Percentiles rank a stretch among this genome's conserved stretches.
Evolutionary conservation across 2,888 invertebrate genomes (phyloP).

Genomic region (Rhagophthalmus giganteus): DNA sequence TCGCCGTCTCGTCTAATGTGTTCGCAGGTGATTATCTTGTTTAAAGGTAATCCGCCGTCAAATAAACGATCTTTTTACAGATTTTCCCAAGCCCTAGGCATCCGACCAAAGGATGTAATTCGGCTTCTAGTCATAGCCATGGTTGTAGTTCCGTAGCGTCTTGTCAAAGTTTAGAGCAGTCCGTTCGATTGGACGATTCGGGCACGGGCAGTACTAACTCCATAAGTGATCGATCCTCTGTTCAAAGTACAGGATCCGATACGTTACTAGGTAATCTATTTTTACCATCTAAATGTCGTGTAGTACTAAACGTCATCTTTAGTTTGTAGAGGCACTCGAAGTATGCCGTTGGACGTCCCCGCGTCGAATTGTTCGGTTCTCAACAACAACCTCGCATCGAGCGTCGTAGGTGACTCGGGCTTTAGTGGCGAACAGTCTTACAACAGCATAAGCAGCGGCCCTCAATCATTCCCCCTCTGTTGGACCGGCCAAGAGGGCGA

Average conservation of each 20-base stretch:
- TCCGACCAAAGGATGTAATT: constrained; percentile 35
- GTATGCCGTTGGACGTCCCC: constrained; percentile 46
- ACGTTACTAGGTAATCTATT: constrained; percentile 42
- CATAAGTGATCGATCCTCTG: constrained; percentile 47
- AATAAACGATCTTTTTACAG: too few species aligned
- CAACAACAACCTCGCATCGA: constrained; percentile 36
- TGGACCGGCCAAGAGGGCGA: constrained; percentile 16
- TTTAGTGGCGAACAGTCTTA: constrained; percentile 45
- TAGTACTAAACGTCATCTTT: neutral
- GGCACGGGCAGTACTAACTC: constrained; percentile 48
- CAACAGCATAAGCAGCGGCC: constrained; percentile 45
- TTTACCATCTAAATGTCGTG: constrained; percentile 1
- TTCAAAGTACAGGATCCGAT: constrained; percentile 50
- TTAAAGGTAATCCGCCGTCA: neutral
- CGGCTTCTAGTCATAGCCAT: constrained; percentile 42
- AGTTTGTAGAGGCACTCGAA: constrained; percentile 44
- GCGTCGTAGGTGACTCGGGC: constrained; percentile 47
- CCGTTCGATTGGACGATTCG: constrained; percentile 47
- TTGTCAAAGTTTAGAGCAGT: constrained; percentile 45
- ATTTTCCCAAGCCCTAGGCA: constrained; percentile 50
- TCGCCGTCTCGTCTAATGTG: constrained; percentile 48
- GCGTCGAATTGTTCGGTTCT: constrained; percentile 29
- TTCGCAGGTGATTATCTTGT: constrained; percentile 56
- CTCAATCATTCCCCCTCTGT: constrained; percentile 33
- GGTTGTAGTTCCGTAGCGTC: constrained; percentile 34